Percentiles rank a stretch among this genome's conserved stretches.
Evolutionary conservation across 2,797 vertebrate species (phyloP).

Genomic region (Falco columbarius): DNA sequence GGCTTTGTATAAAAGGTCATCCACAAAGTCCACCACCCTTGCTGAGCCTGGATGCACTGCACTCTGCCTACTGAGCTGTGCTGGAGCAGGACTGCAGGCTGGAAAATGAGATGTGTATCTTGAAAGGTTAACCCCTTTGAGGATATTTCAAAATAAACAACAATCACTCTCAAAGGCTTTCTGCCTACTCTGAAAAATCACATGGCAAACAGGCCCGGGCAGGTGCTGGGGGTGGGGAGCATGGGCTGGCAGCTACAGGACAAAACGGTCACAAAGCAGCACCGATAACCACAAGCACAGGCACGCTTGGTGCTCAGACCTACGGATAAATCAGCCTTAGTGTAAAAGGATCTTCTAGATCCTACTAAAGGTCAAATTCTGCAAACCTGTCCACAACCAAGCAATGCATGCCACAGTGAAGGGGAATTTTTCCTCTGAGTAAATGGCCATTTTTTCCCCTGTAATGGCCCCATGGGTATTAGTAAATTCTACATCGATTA

Average conservation of each 20-base stretch:
- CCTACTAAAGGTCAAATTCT: not conserved
- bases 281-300: not conserved
- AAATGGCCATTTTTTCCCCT: not conserved
- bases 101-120: not conserved
- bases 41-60: not conserved
- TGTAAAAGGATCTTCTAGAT: not conserved
- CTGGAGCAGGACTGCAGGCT: not conserved
- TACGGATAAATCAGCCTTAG: not conserved
- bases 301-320: rapidly evolving
- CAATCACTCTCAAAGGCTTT: not conserved
- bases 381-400: not conserved
- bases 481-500: not conserved
- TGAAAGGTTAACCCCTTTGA: not conserved
- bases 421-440: not conserved
- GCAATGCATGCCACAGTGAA: not conserved
- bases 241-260: not conserved
- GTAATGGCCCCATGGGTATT: not conserved
- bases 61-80: not conserved
- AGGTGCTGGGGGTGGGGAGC: not conserved
- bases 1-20: not conserved
- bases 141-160: not conserved
- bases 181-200: not conserved
- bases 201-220: not conserved
- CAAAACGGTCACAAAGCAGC: not conserved
- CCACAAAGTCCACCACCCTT: rapidly evolving